Percentiles rank a stretch among this genome's conserved stretches.
These are phyloP conservation scores for Cynoglossus semilaevis DNA, from an alignment of 2,113 vertebrate genomes.

Conservation along the genomic window DNA sequence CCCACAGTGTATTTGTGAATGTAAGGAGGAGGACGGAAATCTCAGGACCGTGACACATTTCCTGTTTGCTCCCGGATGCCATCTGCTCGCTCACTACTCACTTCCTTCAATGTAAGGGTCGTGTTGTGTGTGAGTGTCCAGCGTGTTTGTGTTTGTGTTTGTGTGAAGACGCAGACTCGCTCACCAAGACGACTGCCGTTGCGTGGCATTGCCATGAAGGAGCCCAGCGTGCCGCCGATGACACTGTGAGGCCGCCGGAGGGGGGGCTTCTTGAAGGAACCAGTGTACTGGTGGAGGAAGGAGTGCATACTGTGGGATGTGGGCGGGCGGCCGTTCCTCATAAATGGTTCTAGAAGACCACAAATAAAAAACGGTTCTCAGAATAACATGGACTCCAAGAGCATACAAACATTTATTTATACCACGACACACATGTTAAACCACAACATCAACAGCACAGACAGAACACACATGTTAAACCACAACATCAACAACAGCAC, in stretches of 20 bases:
- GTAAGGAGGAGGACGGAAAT: slow-evolving; percentile 35
- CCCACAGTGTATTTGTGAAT: slow-evolving; percentile 3
- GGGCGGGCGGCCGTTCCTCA: slow-evolving; percentile 95
- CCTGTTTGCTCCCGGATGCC: slow-evolving; percentile 60
- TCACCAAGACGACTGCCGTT: slow-evolving; percentile 95
- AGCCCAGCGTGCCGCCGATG: slow-evolving; percentile 91
- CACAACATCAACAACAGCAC: too few relatives aligned
- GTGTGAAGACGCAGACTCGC: slow-evolving; percentile 10
- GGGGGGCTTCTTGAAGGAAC: slow-evolving; percentile 95
- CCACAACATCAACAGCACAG: too few relatives aligned
- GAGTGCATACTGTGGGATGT: slow-evolving; percentile 97
- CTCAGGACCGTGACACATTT: slow-evolving; percentile 55
- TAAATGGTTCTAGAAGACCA: slow-evolving; percentile 85
- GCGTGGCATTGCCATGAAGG: slow-evolving; percentile 93
- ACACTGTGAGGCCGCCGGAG: slow-evolving; percentile 93
- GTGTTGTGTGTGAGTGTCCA: neutral
- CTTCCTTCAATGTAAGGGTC: slow-evolving; percentile 39
- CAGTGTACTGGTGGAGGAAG: slow-evolving; percentile 95
- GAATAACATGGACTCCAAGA: neutral
- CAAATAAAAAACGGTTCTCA: neutral
- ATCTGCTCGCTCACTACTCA: slow-evolving; percentile 53
- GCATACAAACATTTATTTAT: neutral
- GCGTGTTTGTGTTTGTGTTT: slow-evolving; percentile 4
- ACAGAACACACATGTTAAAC: too few relatives aligned
- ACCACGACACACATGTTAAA: too few relatives aligned